These are phyloP conservation scores for Xerus rutilus DNA, from an alignment of 2,797 vertebrate genomes.

Conservation along the genomic window DNA sequence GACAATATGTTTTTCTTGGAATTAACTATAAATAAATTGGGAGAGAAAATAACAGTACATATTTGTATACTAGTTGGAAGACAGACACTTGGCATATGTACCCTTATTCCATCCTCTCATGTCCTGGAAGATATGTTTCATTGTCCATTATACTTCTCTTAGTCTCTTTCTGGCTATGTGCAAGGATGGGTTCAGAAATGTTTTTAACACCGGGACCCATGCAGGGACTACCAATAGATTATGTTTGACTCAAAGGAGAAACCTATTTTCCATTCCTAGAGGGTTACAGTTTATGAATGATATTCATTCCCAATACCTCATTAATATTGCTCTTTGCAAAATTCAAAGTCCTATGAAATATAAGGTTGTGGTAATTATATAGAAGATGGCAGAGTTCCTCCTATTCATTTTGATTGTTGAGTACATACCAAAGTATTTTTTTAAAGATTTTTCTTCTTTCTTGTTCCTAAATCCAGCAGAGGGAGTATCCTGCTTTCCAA, in stretches of 20 bases:
- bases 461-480: conserved; percentile 62
- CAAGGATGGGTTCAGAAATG: background rate
- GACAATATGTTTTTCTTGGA: background rate
- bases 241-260: conserved; percentile 39
- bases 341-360: background rate
- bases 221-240: background rate
- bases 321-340: conserved; percentile 1
- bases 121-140: background rate
- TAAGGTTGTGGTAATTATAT: background rate
- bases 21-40: conserved; percentile 24
- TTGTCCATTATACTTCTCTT: background rate
- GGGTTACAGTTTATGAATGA: background rate
- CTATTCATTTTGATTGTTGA: background rate
- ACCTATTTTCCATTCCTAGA: background rate
- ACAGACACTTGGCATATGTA: no score
- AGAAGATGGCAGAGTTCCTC: background rate
- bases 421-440: background rate
- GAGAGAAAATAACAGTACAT: background rate
- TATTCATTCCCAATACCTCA: background rate
- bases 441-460: background rate
- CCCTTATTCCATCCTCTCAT: background rate
- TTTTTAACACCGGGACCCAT: background rate
- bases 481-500: conserved; percentile 39
- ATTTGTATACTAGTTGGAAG: background rate
- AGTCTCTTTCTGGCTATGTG: background rate